Evolutionary conservation across 2,113 vertebrate genomes (phyloP), one percentile per base, ranked within the genome.

Genomic region (Hipposideros armiger): DNA sequence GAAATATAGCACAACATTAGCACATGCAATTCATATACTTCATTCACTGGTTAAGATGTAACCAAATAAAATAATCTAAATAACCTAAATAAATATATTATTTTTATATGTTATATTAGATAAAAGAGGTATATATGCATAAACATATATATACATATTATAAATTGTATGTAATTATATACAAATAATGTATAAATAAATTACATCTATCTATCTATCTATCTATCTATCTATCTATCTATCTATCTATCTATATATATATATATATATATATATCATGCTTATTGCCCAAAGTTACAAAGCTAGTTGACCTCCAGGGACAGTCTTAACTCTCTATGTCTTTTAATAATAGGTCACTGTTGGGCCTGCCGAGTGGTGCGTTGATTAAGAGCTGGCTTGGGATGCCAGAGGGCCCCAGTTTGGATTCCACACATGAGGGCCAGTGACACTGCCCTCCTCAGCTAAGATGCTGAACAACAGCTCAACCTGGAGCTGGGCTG

Each of bases 11-110:
- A 85, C 42, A 82, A 95, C 60, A 86, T 81, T 85, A 95, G 72
- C 86, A 97, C 91, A 94, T 94, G 56, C 11, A 78, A 80, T 96
- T 95, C 26, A 95, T 91, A 95, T 62, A 88, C 24, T 66, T 96
- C 64, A 47, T 94, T 81, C 84, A 47, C 77, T 74, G 52, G 76
- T 96, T 96, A 96, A 94, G 42, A 47, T 88, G 93, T 76, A 87
- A 90, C 22, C 24, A 93, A 97, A 88, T 64, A 94, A 92, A 96
- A 72, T 91, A 91, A 80, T 5, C 19, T 85, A 86, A 94, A 70
- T 91, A 91, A 80, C 7, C 15, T 85, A 86, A 94, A 70, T 94
- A 87, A 69, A 45, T 47, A 69, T 32, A 64, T 47, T 84, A 42
- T 69, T 76, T 93, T 88, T 66, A 69, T 4, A 89, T 10, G 13